Evolutionary conservation across 1,140 invertebrate genomes (phyloP), one percentile per base, ranked within the genome.

Genomic region (Zaprionus taronus): DNA sequence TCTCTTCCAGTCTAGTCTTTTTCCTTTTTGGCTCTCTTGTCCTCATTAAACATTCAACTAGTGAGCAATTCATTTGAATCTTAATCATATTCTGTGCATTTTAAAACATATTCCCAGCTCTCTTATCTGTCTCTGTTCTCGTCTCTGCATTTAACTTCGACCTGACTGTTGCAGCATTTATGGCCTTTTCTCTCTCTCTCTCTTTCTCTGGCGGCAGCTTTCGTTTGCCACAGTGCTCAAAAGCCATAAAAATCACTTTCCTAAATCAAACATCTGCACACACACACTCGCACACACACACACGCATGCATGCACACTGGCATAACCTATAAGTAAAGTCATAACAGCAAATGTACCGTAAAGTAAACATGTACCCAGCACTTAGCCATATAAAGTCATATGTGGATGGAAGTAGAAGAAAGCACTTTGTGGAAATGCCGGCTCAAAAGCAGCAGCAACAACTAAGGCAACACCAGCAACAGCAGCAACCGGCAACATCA

Each of bases 261-360:
- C 68, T 83, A 87, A 87, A 86, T 87, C 83, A 87, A 87, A 86
- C 73, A 80, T 63, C 66, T 47, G 75, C 63, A 61, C 78, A 47
- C 41, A 38, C 36, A 38, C 31, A 11, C 9, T 2, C 31, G 11
- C 31, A 11, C 31, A 34, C 31, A 38, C 4, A 15, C 36, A 44
- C n/a, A 44, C 41, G 17, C 41, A 17, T 1, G 17, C n/a, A 44
- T 17, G n/a, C 41, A 47, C 41, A 47, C 31, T 34, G 31, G 14
- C 41, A 77, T 73, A 72, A 71, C 24, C 66, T 76, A 62, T 28
- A 87, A 73, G 77, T 83, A 47, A 72, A 87, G 77, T 80, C 78
- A 89, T 87, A 84, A 81, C 77, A 89, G 84, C 81, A 89, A 87
- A 87, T 87, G 84, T 90, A 89, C 84, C 84, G 85, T 89, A 89